Percentiles rank a stretch among this genome's conserved stretches.
Conservation (phyloP, 2,113 vertebrate species). For the Illadopsis cleaveri region DNA sequence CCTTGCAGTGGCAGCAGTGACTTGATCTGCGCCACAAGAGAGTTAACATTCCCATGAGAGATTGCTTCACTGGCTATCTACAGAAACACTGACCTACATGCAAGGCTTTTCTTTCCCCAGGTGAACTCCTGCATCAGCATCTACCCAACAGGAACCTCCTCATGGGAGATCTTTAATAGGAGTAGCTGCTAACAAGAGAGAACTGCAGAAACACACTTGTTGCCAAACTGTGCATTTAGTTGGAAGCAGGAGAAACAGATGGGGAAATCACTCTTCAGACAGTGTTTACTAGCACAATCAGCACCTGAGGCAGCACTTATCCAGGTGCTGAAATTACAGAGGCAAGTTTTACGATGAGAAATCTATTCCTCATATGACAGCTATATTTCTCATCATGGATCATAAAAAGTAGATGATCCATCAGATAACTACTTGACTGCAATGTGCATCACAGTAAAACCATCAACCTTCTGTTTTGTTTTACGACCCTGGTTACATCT, state of each 20-base stretch:
- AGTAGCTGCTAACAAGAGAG: conserved; percentile 9
- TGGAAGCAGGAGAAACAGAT: conserved; percentile 29
- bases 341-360: conserved; percentile 42
- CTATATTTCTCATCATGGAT: conserved; percentile 60
- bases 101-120: neutral
- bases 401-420: conserved; percentile 73
- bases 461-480: conserved; percentile 70
- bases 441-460: conserved; percentile 69
- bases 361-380: conserved; percentile 53
- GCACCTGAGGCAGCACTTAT: conserved; percentile 27
- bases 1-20: neutral
- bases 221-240: conserved; percentile 33
- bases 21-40: neutral
- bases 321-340: conserved; percentile 71
- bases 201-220: neutral
- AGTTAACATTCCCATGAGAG: neutral
- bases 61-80: neutral
- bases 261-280: conserved; percentile 35
- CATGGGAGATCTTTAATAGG: neutral
- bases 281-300: conserved; percentile 43
- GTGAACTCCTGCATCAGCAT: neutral
- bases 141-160: neutral
- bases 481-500: conserved; percentile 54
- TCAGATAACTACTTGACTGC: conserved; percentile 60
- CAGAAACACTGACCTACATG: neutral